phyloP scores from a whole-genome alignment of 2,888 invertebrate genomes.

The Physocephala rufipes region DNA sequence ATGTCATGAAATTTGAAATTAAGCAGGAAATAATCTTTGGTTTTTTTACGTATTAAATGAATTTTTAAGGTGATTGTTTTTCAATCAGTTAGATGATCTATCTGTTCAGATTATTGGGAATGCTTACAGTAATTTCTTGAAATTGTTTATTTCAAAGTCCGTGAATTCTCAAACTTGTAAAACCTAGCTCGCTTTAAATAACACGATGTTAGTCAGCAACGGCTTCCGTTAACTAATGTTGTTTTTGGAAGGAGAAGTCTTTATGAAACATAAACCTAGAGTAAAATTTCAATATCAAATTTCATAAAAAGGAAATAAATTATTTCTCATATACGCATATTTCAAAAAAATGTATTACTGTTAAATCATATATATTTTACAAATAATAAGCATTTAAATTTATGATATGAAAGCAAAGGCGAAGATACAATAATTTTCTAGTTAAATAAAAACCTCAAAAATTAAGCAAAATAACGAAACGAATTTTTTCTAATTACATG shows the following conservation, averaged over 20 bases:
- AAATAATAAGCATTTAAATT: slow-evolving; percentile 31
- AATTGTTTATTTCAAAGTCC: too few relatives aligned
- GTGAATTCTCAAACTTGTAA: too few relatives aligned
- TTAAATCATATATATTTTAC: slow-evolving; percentile 9
- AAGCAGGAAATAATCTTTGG: not conserved
- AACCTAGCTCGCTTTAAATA: too few relatives aligned
- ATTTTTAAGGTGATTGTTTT: not conserved
- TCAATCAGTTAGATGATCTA: not conserved
- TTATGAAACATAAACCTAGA: not conserved
- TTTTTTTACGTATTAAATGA: not conserved
- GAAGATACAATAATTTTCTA: slow-evolving; percentile 38
- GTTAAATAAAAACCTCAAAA: slow-evolving; percentile 26
- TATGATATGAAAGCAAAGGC: slow-evolving; percentile 30
- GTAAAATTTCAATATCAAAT: not conserved
- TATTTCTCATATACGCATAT: not conserved
- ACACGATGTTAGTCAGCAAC: too few relatives aligned
- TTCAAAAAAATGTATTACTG: not conserved
- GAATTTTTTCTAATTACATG: slow-evolving; percentile 28
- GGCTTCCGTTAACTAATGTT: too few relatives aligned
- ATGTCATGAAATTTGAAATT: not conserved
- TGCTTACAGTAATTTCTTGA: too few relatives aligned
- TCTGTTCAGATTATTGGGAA: not conserved
- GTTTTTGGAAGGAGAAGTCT: too few relatives aligned
- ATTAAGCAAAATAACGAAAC: slow-evolving; percentile 19
- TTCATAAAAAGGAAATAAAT: slow-evolving; percentile 1